phyloP scores from a whole-genome alignment of 2,113 vertebrate species.

The Calidris pugnax region DNA sequence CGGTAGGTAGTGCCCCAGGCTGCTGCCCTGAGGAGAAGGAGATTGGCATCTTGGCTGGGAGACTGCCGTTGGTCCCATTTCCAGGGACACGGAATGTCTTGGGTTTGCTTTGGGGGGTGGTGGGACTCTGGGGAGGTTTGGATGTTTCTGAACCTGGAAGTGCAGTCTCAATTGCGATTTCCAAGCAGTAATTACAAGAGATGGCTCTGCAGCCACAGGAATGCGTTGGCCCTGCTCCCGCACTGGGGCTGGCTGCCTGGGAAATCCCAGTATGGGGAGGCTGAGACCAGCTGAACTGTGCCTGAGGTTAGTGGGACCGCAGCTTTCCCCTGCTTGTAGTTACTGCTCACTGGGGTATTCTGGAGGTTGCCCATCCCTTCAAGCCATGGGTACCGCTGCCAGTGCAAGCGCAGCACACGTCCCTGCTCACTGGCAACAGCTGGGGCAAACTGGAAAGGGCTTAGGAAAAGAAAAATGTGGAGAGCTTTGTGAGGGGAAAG shows the following conservation, averaged over 20 bases:
- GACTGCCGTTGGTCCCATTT: neutral
- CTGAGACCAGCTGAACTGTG: neutral
- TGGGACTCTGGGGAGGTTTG: neutral
- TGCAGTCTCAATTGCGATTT: neutral
- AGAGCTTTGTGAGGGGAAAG: neutral
- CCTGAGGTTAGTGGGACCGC: neutral
- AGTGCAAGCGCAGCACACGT: neutral
- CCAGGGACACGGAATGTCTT: neutral
- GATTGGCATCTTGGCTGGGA: neutral
- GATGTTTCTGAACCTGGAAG: neutral
- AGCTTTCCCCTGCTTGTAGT: neutral
- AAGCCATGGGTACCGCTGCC: neutral
- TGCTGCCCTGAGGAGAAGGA: neutral
- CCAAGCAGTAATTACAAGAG: neutral
- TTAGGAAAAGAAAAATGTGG: neutral
- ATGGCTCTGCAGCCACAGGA: neutral
- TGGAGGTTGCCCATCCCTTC: neutral
- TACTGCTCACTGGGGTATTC: neutral
- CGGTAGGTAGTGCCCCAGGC: slow-evolving; percentile 71
- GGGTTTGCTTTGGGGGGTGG: neutral
- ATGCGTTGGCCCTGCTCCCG: neutral
- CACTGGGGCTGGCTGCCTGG: neutral
- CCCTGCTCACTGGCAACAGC: neutral
- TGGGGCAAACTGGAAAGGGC: neutral
- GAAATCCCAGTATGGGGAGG: neutral